Conservation (phyloP, 2,797 vertebrate species). For the Danio choprae region DNA sequence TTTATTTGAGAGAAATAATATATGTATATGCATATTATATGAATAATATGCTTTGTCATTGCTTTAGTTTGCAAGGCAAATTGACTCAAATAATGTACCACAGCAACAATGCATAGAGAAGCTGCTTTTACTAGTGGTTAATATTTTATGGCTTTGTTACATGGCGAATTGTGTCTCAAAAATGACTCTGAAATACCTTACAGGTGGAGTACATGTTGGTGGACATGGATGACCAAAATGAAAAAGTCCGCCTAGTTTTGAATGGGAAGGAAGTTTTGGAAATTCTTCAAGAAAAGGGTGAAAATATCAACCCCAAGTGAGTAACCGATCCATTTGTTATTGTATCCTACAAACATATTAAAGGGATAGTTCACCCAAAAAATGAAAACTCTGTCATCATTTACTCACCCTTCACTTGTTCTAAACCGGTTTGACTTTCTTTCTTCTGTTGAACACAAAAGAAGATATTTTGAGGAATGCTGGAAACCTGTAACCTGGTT, state of each 20-base stretch:
- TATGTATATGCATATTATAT: no score
- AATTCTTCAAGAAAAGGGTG: conserved; percentile 91
- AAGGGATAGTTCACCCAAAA: no score
- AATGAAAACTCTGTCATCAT: no score
- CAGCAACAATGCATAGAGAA: neutral
- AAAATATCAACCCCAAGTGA: conserved; percentile 96
- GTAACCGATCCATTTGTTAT: conserved; percentile 60
- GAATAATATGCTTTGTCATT: neutral
- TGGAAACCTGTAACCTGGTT: no score
- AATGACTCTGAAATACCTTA: conserved; percentile 47
- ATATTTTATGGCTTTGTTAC: neutral
- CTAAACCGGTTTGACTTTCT: no score
- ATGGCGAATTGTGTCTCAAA: no score
- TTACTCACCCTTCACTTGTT: no score
- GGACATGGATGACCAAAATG: conserved; percentile 88
- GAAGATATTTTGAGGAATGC: no score
- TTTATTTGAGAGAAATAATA: no score
- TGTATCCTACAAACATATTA: neutral
- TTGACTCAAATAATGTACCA: neutral
- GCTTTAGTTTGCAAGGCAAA: conserved; percentile 3
- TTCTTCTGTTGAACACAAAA: no score
- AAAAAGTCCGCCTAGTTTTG: conserved; percentile 87
- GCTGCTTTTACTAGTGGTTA: neutral
- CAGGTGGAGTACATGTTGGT: conserved; percentile 98
- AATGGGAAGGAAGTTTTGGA: conserved; percentile 87